Percentiles rank a stretch among this genome's conserved stretches.
These are phyloP conservation scores for Coenonympha arcania DNA, from an alignment of 2,888 invertebrate genomes.

Conservation along the genomic window DNA sequence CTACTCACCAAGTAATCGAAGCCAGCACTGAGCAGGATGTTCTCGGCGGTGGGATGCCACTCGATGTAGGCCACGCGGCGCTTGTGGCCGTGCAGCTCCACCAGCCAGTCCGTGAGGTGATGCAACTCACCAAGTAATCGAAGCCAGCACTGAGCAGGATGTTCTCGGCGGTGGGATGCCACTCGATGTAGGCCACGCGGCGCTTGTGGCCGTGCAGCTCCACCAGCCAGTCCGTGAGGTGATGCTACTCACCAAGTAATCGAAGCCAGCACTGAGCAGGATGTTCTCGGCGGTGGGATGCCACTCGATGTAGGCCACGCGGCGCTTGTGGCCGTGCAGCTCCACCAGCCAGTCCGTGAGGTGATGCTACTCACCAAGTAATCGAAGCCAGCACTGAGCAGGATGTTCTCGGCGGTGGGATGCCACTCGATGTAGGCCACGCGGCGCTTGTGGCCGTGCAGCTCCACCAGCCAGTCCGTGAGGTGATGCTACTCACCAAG, in stretches of 20 bases:
- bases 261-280: constrained; percentile 90
- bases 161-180: constrained; percentile 91
- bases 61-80: constrained; percentile 90
- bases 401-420: constrained; percentile 87
- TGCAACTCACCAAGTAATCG: constrained; percentile 78
- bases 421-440: constrained; percentile 95
- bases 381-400: constrained; percentile 92
- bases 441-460: constrained; percentile 91
- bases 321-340: constrained; percentile 89
- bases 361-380: constrained; percentile 78
- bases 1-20: constrained; percentile 82
- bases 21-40: constrained; percentile 91
- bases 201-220: constrained; percentile 93
- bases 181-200: constrained; percentile 90
- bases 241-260: constrained; percentile 78
- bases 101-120: constrained; percentile 88
- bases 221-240: constrained; percentile 88
- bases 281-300: constrained; percentile 90
- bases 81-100: constrained; percentile 92
- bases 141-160: constrained; percentile 92
- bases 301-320: constrained; percentile 94
- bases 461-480: constrained; percentile 88
- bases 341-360: constrained; percentile 90
- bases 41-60: constrained; percentile 91
- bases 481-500: constrained; percentile 78